phyloP scores from a whole-genome alignment of 2,797 vertebrate genomes.

The Lerista edwardsae region DNA sequence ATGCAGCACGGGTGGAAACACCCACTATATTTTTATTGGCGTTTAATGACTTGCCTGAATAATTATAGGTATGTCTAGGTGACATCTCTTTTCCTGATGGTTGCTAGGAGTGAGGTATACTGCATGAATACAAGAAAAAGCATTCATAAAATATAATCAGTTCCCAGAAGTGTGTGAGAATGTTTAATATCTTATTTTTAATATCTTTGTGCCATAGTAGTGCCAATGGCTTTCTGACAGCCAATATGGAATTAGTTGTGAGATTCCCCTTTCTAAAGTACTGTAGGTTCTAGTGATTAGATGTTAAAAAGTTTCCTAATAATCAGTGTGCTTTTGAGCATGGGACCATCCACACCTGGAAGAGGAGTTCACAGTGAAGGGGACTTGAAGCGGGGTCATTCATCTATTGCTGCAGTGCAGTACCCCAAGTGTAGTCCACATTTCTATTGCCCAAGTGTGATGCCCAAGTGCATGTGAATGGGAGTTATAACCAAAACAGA shows the following conservation, averaged over 20 bases:
- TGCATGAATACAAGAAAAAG: not conserved
- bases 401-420: too few relatives aligned
- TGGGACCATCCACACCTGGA: too few relatives aligned
- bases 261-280: not conserved
- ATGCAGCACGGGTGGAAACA: not conserved
- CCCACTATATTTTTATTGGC: not conserved
- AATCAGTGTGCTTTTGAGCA: too few relatives aligned
- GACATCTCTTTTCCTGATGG: not conserved
- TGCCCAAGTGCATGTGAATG: not conserved
- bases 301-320: not conserved
- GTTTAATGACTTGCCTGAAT: not conserved
- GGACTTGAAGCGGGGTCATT: too few relatives aligned
- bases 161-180: not conserved
- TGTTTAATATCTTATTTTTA: not conserved
- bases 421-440: too few relatives aligned
- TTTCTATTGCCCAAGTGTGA: too few relatives aligned
- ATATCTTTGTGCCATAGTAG: not conserved
- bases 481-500: not conserved
- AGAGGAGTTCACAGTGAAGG: too few relatives aligned
- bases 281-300: not conserved
- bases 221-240: not conserved
- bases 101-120: not conserved
- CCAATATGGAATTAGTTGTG: too few relatives aligned
- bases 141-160: not conserved
- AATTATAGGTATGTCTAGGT: not conserved